These are phyloP conservation scores for Bolborhynchus lineola DNA, from an alignment of 2,113 vertebrate genomes.

Conservation along the genomic window DNA sequence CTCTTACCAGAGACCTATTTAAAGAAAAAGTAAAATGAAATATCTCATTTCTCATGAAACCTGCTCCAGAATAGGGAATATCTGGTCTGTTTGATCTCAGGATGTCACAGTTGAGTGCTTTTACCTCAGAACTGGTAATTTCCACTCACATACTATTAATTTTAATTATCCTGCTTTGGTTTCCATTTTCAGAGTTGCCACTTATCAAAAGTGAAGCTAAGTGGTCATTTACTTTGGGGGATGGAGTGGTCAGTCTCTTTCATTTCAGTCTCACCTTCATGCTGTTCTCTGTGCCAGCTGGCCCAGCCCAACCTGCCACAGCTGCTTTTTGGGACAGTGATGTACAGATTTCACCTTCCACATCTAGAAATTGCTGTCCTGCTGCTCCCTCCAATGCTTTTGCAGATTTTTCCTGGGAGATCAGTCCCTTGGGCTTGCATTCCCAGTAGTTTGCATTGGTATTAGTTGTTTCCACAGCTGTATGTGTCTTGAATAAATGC, in stretches of 20 bases:
- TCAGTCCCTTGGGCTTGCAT: neutral
- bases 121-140: slow-evolving; percentile 39
- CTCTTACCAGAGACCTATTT: neutral
- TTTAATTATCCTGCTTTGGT: slow-evolving; percentile 31
- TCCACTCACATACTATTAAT: slow-evolving; percentile 22
- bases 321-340: neutral
- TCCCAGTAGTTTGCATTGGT: neutral
- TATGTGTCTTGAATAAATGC: neutral
- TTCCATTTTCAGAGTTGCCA: neutral
- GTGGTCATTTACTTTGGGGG: neutral
- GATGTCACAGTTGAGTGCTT: neutral
- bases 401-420: neutral
- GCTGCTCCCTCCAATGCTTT: neutral
- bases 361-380: neutral
- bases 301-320: neutral
- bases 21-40: neutral
- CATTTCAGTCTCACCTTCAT: neutral
- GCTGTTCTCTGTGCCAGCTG: neutral
- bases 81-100: neutral
- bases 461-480: neutral
- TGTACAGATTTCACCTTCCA: neutral
- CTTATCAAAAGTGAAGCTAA: slow-evolving; percentile 8
- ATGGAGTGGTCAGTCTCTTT: neutral
- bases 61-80: neutral
- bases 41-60: neutral